phyloP scores from a whole-genome alignment of 2,888 invertebrate genomes.

The Protodeltote pygarga region DNA sequence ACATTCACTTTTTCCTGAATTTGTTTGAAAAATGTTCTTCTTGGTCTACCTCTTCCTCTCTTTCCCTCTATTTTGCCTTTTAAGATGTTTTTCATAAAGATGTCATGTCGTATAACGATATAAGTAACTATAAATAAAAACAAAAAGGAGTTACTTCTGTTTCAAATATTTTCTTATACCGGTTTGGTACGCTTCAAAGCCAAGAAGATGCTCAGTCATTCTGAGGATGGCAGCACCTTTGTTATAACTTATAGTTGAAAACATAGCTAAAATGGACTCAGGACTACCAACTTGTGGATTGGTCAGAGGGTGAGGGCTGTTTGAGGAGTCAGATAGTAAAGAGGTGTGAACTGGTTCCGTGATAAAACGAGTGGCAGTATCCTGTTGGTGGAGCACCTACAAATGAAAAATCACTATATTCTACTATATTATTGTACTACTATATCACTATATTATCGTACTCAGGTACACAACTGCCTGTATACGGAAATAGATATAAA shows the following conservation, averaged over 20 bases:
- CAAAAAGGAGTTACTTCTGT: conserved; percentile 4
- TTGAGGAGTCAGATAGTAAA: conserved; percentile 87
- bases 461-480: too few species aligned
- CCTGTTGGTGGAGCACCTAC: too few species aligned
- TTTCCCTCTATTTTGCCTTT: too few species aligned
- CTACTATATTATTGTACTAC: too few species aligned
- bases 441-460: too few species aligned
- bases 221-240: conserved; percentile 90
- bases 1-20: too few species aligned
- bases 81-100: too few species aligned
- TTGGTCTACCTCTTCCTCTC: too few species aligned
- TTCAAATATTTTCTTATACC: conserved; percentile 87
- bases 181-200: conserved; percentile 78
- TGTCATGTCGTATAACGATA: background rate
- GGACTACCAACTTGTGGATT: conserved; percentile 85
- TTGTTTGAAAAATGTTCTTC: too few species aligned
- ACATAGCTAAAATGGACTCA: conserved; percentile 87
- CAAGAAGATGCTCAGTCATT: conserved; percentile 89
- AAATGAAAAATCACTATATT: too few species aligned
- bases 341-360: conserved; percentile 89
- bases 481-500: too few species aligned
- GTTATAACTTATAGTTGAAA: conserved; percentile 89
- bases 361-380: conserved; percentile 90
- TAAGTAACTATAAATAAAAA: background rate
- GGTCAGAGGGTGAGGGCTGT: conserved; percentile 87